A percentile compares a stretch with the other conserved stretches of the same genome.
Conservation (phyloP, 2,797 vertebrate genomes). For the Hoplostethus mediterraneus region DNA sequence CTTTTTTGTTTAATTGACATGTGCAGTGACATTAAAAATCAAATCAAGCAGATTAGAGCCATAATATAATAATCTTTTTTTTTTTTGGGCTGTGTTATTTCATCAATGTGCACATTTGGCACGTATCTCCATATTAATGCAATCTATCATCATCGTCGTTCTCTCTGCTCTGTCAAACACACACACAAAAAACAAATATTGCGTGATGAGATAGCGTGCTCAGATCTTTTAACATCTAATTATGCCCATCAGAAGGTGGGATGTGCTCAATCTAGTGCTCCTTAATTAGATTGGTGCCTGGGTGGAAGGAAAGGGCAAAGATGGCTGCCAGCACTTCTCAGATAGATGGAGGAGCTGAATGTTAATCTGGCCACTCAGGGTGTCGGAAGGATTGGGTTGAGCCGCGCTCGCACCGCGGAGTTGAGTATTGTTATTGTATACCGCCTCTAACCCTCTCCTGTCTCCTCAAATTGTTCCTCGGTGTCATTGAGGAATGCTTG, state of each 20-base stretch:
- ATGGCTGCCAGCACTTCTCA: slow-evolving; percentile 65
- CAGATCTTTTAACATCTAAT: slow-evolving; percentile 65
- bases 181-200: slow-evolving; percentile 15
- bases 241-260: slow-evolving; percentile 67
- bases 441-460: slow-evolving; percentile 31
- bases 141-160: not conserved
- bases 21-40: not conserved
- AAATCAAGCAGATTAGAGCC: not conserved
- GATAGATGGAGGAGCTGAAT: slow-evolving; percentile 53
- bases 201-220: slow-evolving; percentile 54
- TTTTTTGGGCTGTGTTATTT: not conserved
- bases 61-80: too few species aligned
- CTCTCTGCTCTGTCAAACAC: not conserved
- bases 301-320: slow-evolving; percentile 70
- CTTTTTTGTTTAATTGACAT: not conserved
- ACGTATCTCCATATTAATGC: too few species aligned
- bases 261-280: slow-evolving; percentile 66
- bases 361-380: slow-evolving; percentile 50
- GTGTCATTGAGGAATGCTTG: slow-evolving; percentile 43
- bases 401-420: slow-evolving; percentile 26
- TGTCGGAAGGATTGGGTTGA: slow-evolving; percentile 43
- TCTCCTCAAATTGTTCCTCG: slow-evolving; percentile 39
- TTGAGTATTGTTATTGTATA: slow-evolving; percentile 51
- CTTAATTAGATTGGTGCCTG: slow-evolving; percentile 75
- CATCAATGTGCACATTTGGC: not conserved